phyloP scores from a whole-genome alignment of 2,113 vertebrate species.

The Chinchilla lanigera region DNA sequence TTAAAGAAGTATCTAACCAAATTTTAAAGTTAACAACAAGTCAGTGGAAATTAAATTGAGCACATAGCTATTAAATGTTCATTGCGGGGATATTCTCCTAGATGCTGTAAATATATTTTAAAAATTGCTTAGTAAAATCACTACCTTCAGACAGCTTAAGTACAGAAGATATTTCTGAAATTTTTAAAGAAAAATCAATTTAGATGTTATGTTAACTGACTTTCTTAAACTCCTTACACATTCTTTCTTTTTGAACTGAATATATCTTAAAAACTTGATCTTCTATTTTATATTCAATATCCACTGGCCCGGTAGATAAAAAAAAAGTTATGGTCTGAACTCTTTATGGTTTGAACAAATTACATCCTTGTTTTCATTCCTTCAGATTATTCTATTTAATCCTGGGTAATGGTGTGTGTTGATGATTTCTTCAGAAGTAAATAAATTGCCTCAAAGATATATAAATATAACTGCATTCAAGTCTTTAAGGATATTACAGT shows the following conservation, averaged over 20 bases:
- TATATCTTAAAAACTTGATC: background rate
- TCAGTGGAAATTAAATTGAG: background rate
- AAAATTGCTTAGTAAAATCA: background rate
- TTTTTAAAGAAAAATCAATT: background rate
- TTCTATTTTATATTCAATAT: background rate
- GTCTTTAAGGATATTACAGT: constrained; percentile 16
- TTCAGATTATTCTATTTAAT: background rate
- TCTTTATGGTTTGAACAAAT: background rate
- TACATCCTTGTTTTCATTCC: background rate
- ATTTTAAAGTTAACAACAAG: constrained; percentile 32
- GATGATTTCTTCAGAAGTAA: constrained; percentile 49
- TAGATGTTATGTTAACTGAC: background rate
- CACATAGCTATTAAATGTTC: background rate
- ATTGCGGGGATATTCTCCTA: background rate
- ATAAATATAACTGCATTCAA: background rate
- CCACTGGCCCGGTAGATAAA: background rate
- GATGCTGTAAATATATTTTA: background rate
- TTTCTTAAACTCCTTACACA: background rate
- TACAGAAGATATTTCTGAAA: constrained; percentile 6
- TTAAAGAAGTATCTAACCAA: background rate
- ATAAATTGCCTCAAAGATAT: constrained; percentile 42
- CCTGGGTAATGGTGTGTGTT: constrained; percentile 53
- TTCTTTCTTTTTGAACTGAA: background rate
- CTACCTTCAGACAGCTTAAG: background rate
- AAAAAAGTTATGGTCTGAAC: background rate